phyloP scores from a whole-genome alignment of 2,797 vertebrate genomes.

The Hylomyscus alleni region DNA sequence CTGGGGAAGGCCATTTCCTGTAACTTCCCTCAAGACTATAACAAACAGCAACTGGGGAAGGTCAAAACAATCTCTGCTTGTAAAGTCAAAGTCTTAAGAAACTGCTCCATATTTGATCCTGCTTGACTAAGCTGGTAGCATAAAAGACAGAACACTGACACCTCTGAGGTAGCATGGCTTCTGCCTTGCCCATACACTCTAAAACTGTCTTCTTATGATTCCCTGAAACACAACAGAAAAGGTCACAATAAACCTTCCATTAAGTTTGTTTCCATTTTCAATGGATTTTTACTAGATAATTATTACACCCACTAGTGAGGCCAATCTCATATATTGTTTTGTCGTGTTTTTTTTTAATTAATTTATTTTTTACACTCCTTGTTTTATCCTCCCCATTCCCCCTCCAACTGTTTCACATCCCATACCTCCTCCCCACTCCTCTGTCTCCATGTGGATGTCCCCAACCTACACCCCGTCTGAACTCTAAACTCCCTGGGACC shows the following conservation, averaged over 20 bases:
- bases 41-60: not conserved
- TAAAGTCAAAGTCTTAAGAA: not conserved
- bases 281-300: not conserved
- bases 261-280: not conserved
- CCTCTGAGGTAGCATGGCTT: not conserved
- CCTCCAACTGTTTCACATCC: no score
- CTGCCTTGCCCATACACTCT: not conserved
- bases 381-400: no score
- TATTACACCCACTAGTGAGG: not conserved
- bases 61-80: not conserved
- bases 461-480: no score
- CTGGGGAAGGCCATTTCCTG: not conserved
- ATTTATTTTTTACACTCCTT: no score
- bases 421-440: no score
- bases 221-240: not conserved
- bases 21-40: not conserved
- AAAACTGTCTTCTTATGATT: not conserved
- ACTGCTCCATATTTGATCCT: not conserved
- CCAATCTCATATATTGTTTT: not conserved
- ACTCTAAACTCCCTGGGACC: no score
- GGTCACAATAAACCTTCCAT: not conserved
- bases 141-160: not conserved
- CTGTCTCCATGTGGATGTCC: no score
- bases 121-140: not conserved
- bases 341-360: no score